These are phyloP conservation scores for Pseudobourletiella spinata DNA, from an alignment of 1,140 invertebrate genomes.

Conservation along the genomic window DNA sequence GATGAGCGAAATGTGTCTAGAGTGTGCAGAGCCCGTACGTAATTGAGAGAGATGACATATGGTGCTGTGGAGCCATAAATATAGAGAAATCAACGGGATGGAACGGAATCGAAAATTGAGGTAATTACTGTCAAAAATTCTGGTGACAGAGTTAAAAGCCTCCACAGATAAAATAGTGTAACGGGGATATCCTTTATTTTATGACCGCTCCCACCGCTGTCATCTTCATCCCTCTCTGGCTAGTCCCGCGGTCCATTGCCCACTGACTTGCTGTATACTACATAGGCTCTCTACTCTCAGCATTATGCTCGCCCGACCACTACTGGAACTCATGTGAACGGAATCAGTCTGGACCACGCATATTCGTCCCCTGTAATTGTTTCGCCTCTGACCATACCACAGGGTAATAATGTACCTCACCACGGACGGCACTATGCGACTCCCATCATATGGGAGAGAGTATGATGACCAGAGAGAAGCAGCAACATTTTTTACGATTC, in stretches of 20 bases:
- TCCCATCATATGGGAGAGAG: too few species aligned
- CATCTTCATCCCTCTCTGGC: not conserved
- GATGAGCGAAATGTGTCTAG: too few species aligned
- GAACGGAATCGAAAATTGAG: not conserved
- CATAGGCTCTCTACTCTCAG: not conserved
- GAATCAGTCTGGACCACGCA: too few species aligned
- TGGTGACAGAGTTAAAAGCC: not conserved
- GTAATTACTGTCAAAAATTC: not conserved
- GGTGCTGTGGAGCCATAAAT: not conserved
- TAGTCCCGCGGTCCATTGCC: not conserved
- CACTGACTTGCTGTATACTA: not conserved
- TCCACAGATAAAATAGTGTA: not conserved
- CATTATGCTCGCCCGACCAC: not conserved
- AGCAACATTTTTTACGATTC: too few species aligned
- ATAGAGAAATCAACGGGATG: not conserved
- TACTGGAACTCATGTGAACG: too few species aligned
- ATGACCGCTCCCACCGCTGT: not conserved
- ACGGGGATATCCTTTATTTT: not conserved
- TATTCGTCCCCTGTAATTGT: too few species aligned
- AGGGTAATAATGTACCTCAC: too few species aligned
- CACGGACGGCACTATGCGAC: too few species aligned
- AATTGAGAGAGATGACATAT: too few species aligned
- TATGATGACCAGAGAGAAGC: too few species aligned
- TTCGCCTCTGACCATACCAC: too few species aligned
- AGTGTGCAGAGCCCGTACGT: too few species aligned